These are phyloP conservation scores for Helostoma temminkii DNA, from an alignment of 2,797 vertebrate species.

Conservation along the genomic window DNA sequence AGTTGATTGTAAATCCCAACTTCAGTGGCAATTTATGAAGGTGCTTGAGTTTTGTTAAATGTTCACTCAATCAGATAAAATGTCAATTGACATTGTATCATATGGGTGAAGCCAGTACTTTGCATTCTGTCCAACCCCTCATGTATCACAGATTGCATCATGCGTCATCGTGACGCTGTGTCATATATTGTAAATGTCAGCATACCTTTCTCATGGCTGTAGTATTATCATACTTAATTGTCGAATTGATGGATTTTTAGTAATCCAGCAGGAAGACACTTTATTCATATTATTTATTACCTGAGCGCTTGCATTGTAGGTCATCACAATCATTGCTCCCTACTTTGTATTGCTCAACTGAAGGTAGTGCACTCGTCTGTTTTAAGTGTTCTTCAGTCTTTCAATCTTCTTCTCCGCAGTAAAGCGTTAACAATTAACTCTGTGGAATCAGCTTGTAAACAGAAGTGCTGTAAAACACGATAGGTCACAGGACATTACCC, in stretches of 20 bases:
- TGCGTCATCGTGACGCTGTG: constrained; percentile 30
- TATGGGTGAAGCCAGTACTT: constrained; percentile 42
- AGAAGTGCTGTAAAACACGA: constrained; percentile 72
- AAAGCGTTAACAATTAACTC: constrained; percentile 81
- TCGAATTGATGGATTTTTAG: constrained; percentile 33
- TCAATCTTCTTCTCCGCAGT: constrained; percentile 46
- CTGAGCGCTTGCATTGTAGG: constrained; percentile 32
- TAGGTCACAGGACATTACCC: constrained; percentile 79
- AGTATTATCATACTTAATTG: constrained; percentile 14
- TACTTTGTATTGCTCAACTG: constrained; percentile 54
- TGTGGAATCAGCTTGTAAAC: constrained; percentile 76
- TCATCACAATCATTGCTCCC: constrained; percentile 35
- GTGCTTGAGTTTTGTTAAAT: constrained; percentile 73
- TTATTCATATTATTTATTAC: constrained; percentile 43
- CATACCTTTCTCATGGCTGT: constrained; percentile 4
- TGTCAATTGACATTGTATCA: constrained; percentile 64
- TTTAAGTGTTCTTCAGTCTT: constrained; percentile 44
- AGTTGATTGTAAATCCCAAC: constrained; percentile 72
- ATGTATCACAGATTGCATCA: constrained; percentile 38
- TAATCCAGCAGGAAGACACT: constrained; percentile 27
- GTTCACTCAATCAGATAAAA: constrained; percentile 68
- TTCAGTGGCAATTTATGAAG: constrained; percentile 71
- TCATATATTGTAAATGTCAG: constrained; percentile 29
- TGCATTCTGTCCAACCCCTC: constrained; percentile 22
- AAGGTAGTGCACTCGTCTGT: constrained; percentile 47